phyloP scores from a whole-genome alignment of 2,888 invertebrate species.

The Temnothorax ravouxi region DNA sequence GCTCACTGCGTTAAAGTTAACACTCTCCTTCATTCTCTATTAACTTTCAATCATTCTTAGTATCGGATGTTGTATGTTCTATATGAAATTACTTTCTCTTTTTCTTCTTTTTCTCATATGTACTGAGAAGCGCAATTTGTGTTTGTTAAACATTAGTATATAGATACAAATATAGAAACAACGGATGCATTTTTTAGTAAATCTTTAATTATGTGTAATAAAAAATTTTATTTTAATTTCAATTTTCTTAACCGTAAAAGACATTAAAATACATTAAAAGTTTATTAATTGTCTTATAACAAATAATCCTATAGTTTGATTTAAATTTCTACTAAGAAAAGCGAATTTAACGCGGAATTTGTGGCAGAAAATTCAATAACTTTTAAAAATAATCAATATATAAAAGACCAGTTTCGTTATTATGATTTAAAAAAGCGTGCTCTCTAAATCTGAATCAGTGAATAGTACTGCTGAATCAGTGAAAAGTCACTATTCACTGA shows the following conservation, averaged over 20 bases:
- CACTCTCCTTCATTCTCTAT: background rate
- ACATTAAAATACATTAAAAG: background rate
- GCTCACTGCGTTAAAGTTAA: background rate
- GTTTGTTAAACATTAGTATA: too few relatives aligned
- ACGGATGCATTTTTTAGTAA: background rate
- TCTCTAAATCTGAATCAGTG: too few relatives aligned
- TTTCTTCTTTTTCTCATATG: background rate
- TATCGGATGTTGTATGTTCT: background rate
- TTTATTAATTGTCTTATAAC: background rate
- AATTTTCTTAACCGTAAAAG: background rate
- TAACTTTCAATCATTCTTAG: slow-evolving; percentile 1
- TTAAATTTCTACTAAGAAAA: background rate
- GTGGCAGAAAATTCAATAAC: background rate
- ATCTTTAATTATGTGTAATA: background rate
- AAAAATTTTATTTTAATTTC: background rate
- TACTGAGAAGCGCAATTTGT: background rate
- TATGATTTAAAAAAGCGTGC: background rate
- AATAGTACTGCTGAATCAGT: too few relatives aligned
- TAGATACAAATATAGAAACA: too few relatives aligned
- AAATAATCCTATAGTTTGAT: background rate
- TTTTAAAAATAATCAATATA: background rate
- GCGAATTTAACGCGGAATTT: background rate
- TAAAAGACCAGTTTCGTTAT: background rate
- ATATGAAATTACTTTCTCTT: background rate
- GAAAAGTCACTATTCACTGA: too few relatives aligned